Base-by-base conservation (phyloP, 2,888 invertebrate species). In the Trachelus stipa region DNA sequence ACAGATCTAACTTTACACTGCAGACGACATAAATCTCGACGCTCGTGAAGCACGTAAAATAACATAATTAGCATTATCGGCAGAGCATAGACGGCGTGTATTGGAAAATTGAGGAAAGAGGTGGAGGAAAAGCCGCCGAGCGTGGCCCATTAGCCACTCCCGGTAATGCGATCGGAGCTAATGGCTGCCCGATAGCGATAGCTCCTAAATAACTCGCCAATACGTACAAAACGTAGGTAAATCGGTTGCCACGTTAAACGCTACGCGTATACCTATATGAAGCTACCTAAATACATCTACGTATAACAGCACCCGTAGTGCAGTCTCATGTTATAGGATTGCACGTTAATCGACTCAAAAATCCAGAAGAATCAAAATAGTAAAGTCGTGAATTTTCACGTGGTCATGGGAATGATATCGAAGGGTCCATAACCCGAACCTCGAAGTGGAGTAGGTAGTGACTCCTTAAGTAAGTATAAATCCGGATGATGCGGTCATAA, bases 401-500 rank as follows among this genome's bases (percentile, higher is more conserved):
- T 56, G 56, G 6, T 56, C 56, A 56, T 56, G 56, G 56, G 23
- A 56, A 56, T 56, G 23, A 56, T 23, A 56, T 56, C 56, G 9
- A 56, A 56, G 56, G 23, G 56, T 56, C 56, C 56, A 56, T 56
- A 56, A 56, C 56, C 56, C 56, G 23, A 56, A 56, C 56, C 56
- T 56, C 56, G 23, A 56, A 56, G 56, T 56, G 56, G 9, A 56
- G 56, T 56, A 56, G 56, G 87, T 87, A 87, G 88, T 87, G 86
- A 86, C 88, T 88, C 86, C 85, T 86, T 88, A 87, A 87, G 89
- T 88, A 89, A 88, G 86, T 90, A 90, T 90, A 91, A 91, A 90
- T 89, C 90, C 88, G 88, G 85, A 86, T 89, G 90, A 91, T 89
- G 88, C 84, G 87, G 85, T 90, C 89, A 88, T 90, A 90, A 91